Evolutionary conservation across 2,797 vertebrate genomes (phyloP).

Genomic region (Lagorchestes hirsutus): DNA sequence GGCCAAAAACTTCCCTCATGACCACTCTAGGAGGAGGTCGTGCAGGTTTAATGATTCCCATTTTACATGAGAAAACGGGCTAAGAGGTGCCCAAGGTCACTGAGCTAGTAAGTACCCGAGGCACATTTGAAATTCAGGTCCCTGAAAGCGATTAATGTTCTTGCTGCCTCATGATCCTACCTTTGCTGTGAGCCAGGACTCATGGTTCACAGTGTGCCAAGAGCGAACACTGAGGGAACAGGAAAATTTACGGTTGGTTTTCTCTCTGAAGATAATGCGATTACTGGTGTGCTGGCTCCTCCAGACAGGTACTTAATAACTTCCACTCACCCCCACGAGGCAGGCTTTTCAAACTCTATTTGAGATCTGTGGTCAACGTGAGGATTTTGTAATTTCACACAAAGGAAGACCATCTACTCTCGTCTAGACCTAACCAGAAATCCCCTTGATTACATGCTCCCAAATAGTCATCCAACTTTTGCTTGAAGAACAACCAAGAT

Average conservation of each 20-base stretch:
- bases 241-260: neutral
- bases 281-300: neutral
- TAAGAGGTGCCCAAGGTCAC: neutral
- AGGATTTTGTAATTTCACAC: neutral
- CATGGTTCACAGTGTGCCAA: neutral
- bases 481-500: neutral
- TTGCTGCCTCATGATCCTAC: neutral
- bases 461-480: neutral
- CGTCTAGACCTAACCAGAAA: neutral
- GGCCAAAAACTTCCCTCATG: neutral
- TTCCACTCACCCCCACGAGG: neutral
- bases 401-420: neutral
- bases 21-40: neutral
- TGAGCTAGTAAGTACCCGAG: neutral
- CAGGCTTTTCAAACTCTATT: neutral
- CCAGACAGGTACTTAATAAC: neutral
- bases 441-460: neutral
- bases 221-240: neutral
- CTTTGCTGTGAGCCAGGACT: neutral
- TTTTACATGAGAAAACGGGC: neutral
- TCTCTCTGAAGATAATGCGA: neutral
- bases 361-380: neutral
- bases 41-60: neutral
- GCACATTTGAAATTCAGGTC: neutral
- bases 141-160: neutral